Evolutionary conservation across 2,113 vertebrate genomes (phyloP), one percentile per base, ranked within the genome.

Genomic region (Crotalus tigris): DNA sequence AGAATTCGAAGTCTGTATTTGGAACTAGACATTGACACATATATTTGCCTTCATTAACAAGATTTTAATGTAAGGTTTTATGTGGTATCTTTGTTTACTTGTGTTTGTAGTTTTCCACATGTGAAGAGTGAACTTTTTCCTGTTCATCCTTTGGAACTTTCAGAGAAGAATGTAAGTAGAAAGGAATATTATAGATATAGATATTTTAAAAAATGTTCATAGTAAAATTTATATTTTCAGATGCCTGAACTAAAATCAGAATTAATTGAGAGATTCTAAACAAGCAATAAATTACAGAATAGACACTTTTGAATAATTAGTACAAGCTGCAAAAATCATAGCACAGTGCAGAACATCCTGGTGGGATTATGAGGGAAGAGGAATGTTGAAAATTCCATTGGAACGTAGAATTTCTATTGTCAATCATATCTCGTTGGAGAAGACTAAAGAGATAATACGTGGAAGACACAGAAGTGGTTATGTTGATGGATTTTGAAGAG

Each of bases 81-180:
- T 54, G 17, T 13, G 6, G 1, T 89, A 81, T 33, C 57, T n/a
- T 49, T 88, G 3, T 88, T 94, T 33, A 17, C 85, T 61, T 95
- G 29, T 90, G 13, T 93, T 96, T 96, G 5, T 96, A 99, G 99
- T 8, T 99, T 99, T 93, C 97, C 97, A 69, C 99, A 97, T 94
- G 98, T 99, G 44, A 99, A 99, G 97, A 99, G 96, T 97, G 99
- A 99, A 92, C 98, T 99, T 90, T 93, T 99, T 90, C 99, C 99
- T n/a, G 98, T 98, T 93, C 99, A 99, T 95, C 97, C 98, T 7
- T 96, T 99, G 98, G 99, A 99, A 95, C 51, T 99, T 91, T 98
- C 98, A 53, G 99, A 99, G 96, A 99, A 98, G 97, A 99, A 99
- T 95, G 99, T 99, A 96, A 99, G 99, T 98, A 44, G 92, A 11